Evolutionary conservation across 64 coral and sea anemone species (phyloP).

Genomic region (Astreopora myriophthalma): DNA sequence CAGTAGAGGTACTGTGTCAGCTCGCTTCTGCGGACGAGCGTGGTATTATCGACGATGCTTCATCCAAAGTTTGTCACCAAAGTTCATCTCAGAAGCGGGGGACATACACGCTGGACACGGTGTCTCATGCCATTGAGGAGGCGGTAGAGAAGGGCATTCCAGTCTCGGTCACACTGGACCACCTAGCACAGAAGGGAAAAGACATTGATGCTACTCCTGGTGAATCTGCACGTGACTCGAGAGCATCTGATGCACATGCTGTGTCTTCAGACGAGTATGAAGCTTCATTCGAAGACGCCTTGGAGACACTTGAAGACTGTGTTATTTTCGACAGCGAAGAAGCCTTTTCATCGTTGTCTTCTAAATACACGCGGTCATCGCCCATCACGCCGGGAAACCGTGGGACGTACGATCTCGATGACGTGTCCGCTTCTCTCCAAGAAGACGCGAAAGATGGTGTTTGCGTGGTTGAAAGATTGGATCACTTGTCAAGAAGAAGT

Average conservation of each 20-base stretch:
- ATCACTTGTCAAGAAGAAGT: constrained; percentile 49
- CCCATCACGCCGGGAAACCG: constrained; percentile 1
- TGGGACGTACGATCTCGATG: constrained; percentile 77
- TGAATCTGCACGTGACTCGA: not conserved
- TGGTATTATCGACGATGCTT: not conserved
- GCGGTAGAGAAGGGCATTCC: constrained; percentile 56
- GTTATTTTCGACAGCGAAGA: not conserved
- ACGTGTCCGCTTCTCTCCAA: constrained; percentile 71
- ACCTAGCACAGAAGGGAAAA: constrained; percentile 1
- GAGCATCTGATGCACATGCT: not conserved
- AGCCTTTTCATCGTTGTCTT: not conserved
- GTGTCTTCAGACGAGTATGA: not conserved
- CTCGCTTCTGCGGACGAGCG: not conserved
- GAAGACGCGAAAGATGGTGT: constrained; percentile 29
- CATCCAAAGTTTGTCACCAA: not conserved
- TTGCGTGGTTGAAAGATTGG: constrained; percentile 68
- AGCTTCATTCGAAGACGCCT: constrained; percentile 20
- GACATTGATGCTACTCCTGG: not conserved
- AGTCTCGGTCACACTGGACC: constrained; percentile 61
- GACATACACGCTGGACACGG: constrained; percentile 45
- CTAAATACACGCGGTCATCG: not conserved
- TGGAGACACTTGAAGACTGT: constrained; percentile 24
- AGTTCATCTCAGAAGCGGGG: constrained; percentile 21
- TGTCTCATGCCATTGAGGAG: constrained; percentile 29
- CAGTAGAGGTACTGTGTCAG: constrained; percentile 21